Percentiles rank a stretch among this genome's conserved stretches.
Evolutionary conservation across 2,113 vertebrate genomes (phyloP).

Genomic region (Arizona elegans): DNA sequence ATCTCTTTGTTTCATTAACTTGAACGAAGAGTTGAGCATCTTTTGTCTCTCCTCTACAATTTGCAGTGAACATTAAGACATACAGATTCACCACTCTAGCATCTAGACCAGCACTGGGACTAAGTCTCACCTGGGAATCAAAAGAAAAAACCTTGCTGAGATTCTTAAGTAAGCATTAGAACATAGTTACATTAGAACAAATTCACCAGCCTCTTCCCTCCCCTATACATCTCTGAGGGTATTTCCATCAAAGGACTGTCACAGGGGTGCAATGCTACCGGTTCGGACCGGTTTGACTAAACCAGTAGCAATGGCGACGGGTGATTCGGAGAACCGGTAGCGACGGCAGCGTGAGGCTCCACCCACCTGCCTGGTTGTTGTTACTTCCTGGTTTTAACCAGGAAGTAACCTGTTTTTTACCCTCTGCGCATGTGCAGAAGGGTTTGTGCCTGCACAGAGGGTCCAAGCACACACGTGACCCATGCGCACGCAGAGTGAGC

Average conservation of each 20-base stretch:
- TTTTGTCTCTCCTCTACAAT: conserved; percentile 22
- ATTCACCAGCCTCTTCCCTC: background rate
- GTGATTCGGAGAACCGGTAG: no score
- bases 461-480: no score
- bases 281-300: no score
- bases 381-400: no score
- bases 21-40: conserved; percentile 45
- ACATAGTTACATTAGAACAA: background rate
- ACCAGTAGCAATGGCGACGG: no score
- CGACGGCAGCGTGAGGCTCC: no score
- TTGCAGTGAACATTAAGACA: conserved; percentile 46
- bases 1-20: conserved; percentile 13
- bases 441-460: no score
- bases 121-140: conserved; percentile 63
- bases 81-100: conserved; percentile 61
- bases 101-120: conserved; percentile 54
- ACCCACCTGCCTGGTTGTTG: no score
- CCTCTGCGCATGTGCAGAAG: no score
- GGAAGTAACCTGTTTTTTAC: no score
- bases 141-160: fast-evolving
- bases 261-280: no score
- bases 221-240: background rate
- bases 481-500: no score
- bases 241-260: background rate
- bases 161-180: fast-evolving